Percentiles rank a stretch among this genome's conserved stretches.
Conservation (phyloP, 2,888 invertebrate genomes). For the Netelia virgata region DNA sequence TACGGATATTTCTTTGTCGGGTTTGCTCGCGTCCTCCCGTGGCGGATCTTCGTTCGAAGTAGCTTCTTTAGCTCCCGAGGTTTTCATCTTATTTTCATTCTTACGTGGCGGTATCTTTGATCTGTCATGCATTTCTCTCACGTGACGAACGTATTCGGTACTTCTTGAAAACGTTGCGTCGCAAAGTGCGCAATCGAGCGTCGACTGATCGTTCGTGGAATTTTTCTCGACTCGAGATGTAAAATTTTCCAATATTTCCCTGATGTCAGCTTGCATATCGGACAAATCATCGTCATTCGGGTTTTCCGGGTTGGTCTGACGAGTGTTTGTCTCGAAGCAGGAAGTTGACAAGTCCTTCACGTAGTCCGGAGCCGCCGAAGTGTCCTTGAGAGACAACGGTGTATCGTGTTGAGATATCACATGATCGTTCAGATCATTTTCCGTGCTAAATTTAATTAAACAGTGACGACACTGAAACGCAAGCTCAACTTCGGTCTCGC, state of each 20-base stretch:
- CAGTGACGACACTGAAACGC: conserved; percentile 66
- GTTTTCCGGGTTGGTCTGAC: not conserved
- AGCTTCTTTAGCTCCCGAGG: not conserved
- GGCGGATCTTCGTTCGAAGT: not conserved
- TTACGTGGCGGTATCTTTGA: not conserved
- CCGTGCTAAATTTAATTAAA: conserved; percentile 50
- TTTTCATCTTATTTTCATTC: not conserved
- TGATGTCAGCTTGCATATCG: no score
- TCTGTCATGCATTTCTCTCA: conserved; percentile 33
- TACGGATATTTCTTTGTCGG: not conserved
- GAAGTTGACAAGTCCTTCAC: conserved; percentile 8
- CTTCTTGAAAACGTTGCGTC: conserved; percentile 37
- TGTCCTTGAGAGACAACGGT: conserved; percentile 37
- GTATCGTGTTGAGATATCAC: conserved; percentile 61
- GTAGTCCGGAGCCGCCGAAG: conserved; percentile 3
- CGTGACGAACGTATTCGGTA: conserved; percentile 47
- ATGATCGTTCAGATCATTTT: conserved; percentile 62
- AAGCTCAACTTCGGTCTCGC: conserved; percentile 58
- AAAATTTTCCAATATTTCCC: not conserved
- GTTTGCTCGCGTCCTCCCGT: not conserved
- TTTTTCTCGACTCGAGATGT: not conserved
- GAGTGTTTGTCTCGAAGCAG: not conserved
- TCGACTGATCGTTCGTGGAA: not conserved
- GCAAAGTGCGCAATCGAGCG: conserved; percentile 47
- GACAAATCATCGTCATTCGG: not conserved